phyloP scores from a whole-genome alignment of 2,888 invertebrate species.

The Byasa hedistus region DNA sequence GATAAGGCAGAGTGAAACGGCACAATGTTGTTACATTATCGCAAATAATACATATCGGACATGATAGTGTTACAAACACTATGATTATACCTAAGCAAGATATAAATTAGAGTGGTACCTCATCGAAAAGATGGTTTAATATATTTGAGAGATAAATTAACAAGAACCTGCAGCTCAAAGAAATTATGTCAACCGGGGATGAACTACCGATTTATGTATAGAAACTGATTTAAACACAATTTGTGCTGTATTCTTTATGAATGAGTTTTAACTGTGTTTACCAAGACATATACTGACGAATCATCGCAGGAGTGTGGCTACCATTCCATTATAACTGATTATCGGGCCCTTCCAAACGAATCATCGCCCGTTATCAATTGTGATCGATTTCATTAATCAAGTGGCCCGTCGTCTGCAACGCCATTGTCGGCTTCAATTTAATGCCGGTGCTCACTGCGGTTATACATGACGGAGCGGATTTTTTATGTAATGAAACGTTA shows the following conservation, averaged over 20 bases:
- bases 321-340: slow-evolving; percentile 4
- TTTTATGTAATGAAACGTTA: neutral
- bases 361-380: slow-evolving; percentile 22
- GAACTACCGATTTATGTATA: no score
- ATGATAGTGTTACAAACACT: neutral
- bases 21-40: neutral
- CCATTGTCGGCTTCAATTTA: slow-evolving; percentile 7
- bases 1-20: neutral
- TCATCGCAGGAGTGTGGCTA: neutral
- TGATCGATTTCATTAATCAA: slow-evolving; percentile 14
- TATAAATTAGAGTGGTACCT: neutral
- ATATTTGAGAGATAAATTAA: no score
- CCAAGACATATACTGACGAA: no score
- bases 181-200: no score
- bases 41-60: neutral
- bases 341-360: slow-evolving; percentile 12
- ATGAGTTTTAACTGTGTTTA: no score
- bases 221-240: no score
- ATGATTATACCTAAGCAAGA: neutral
- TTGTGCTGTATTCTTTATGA: no score
- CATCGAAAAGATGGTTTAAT: neutral
- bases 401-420: neutral
- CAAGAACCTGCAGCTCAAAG: no score
- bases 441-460: neutral
- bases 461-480: neutral